Percentiles rank a stretch among this genome's conserved stretches.
phyloP scores from a whole-genome alignment of 1,140 invertebrate species.

The Lordiphosa stackelbergi region DNA sequence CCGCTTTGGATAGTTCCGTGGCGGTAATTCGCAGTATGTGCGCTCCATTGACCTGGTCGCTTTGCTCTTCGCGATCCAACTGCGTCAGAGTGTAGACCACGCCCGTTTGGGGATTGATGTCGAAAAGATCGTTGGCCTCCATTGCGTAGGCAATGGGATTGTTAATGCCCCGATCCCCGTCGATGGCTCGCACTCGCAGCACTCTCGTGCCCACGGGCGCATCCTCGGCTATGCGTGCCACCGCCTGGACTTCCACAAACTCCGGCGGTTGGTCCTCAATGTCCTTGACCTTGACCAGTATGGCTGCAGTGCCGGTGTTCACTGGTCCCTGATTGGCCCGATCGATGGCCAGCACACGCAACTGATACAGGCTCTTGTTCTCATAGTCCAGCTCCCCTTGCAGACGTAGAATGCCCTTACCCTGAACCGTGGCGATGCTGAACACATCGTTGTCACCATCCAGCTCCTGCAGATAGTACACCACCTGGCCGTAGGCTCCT shows the following conservation, averaged over 20 bases:
- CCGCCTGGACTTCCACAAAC: constrained; percentile 90
- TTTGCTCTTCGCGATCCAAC: constrained; percentile 90
- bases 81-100: constrained; percentile 86
- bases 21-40: constrained; percentile 92
- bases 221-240: constrained; percentile 92
- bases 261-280: constrained; percentile 94
- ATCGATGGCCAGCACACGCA: constrained; percentile 90
- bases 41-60: constrained; percentile 87
- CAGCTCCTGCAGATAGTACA: constrained; percentile 86
- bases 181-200: constrained; percentile 92
- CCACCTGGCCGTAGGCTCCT: constrained; percentile 92
- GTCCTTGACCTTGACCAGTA: constrained; percentile 91
- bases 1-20: constrained; percentile 81
- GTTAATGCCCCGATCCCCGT: constrained; percentile 94
- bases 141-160: constrained; percentile 91
- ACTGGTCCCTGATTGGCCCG: constrained; percentile 85
- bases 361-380: constrained; percentile 90
- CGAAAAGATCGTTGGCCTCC: constrained; percentile 84
- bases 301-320: constrained; percentile 91
- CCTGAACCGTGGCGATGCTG: constrained; percentile 88
- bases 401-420: constrained; percentile 90
- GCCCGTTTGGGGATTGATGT: constrained; percentile 88
- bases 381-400: constrained; percentile 91
- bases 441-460: constrained; percentile 89
- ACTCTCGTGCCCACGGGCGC: constrained; percentile 87